Percentiles rank a stretch among this genome's conserved stretches.
phyloP scores from a whole-genome alignment of 1,140 invertebrate species.

The Chrysopa pallens region DNA sequence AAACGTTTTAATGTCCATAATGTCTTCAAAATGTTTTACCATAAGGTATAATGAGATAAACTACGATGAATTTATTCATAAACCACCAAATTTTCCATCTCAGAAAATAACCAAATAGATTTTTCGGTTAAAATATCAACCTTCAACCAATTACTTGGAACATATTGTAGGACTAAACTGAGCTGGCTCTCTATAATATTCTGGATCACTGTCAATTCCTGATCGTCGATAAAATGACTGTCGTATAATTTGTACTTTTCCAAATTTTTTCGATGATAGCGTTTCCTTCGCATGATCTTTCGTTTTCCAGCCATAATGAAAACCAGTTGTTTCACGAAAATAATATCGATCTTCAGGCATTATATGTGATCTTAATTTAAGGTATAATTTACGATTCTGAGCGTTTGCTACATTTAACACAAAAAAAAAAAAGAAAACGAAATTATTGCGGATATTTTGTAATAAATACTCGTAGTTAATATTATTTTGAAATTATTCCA shows the following conservation, averaged over 20 bases:
- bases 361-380: conserved; percentile 11
- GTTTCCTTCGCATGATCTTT: conserved; percentile 12
- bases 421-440: too few relatives aligned
- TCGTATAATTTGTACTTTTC: conserved; percentile 16
- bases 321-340: conserved; percentile 17
- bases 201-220: conserved; percentile 16
- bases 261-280: conserved; percentile 9
- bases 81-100: too few relatives aligned
- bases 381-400: conserved; percentile 6
- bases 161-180: conserved; percentile 16
- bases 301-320: conserved; percentile 19
- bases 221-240: conserved; percentile 19
- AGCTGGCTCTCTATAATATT: conserved; percentile 17
- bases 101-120: too few relatives aligned
- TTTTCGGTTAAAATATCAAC: too few relatives aligned
- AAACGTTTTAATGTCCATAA: too few relatives aligned
- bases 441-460: too few relatives aligned
- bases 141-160: neutral
- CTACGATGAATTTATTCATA: too few relatives aligned
- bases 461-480: too few relatives aligned
- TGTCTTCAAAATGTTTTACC: too few relatives aligned
- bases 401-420: neutral
- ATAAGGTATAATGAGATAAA: too few relatives aligned
- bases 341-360: conserved; percentile 18
- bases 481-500: too few relatives aligned